phyloP scores from a whole-genome alignment of 2,888 invertebrate genomes.

The Andrena hattorfiana region DNA sequence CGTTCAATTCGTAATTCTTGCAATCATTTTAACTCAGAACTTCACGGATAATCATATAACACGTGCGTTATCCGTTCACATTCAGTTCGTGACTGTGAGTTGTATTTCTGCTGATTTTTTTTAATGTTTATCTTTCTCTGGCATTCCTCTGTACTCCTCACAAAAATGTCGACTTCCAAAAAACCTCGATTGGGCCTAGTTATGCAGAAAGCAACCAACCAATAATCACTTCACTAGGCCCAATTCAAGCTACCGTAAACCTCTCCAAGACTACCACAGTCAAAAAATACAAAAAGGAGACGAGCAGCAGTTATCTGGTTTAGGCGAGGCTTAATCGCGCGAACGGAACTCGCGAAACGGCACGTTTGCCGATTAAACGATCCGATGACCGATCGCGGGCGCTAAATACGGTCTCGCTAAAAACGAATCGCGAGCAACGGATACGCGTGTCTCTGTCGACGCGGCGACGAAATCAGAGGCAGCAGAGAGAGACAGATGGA shows the following conservation, averaged over 20 bases:
- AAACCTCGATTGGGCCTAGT: not conserved
- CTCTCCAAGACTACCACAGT: no score
- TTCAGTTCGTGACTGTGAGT: conserved; percentile 2
- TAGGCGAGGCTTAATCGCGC: no score
- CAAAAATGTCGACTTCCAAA: not conserved
- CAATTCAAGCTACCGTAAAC: no score
- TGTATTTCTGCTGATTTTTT: not conserved
- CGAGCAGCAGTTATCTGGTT: no score
- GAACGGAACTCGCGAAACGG: not conserved
- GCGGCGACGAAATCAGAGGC: conserved; percentile 44
- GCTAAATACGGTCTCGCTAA: conserved; percentile 59
- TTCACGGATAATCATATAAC: not conserved
- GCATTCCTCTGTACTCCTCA: not conserved
- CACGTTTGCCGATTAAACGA: conserved; percentile 39
- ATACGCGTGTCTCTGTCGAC: conserved; percentile 1
- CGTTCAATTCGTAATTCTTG: not conserved
- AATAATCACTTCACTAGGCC: no score
- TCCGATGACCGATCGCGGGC: conserved; percentile 28
- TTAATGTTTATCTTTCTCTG: not conserved
- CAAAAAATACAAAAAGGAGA: no score
- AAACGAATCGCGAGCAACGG: conserved; percentile 39
- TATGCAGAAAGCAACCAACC: no score
- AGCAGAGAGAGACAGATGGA: conserved; percentile 42
- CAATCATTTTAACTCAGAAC: not conserved
- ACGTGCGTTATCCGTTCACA: not conserved